Conservation (phyloP, 2,113 vertebrate species). For the Chionomys nivalis region DNA sequence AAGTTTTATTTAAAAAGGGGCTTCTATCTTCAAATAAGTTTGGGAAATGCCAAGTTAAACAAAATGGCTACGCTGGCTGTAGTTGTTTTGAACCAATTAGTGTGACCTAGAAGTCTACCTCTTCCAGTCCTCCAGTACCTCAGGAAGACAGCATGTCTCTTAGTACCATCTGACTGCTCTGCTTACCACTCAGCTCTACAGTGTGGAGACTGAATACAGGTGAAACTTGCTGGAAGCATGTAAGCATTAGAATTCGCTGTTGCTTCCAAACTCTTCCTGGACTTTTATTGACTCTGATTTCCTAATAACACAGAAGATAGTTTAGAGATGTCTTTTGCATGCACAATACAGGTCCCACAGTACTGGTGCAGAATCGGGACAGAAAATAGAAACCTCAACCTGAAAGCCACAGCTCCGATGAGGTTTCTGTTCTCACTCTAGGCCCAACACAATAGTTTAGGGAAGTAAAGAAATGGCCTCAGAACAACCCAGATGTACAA, state of each 20-base stretch:
- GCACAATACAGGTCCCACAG: conserved; percentile 23
- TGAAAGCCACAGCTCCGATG: conserved; percentile 66
- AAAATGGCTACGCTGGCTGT: conserved; percentile 44
- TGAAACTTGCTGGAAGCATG: background rate
- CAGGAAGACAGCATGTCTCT: background rate
- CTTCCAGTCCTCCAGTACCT: background rate
- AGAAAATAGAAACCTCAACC: conserved; percentile 76
- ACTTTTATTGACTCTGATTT: conserved; percentile 47
- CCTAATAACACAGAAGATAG: conserved; percentile 47
- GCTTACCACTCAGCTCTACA: background rate
- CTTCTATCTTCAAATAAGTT: conserved; percentile 57
- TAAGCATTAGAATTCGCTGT: conserved; percentile 39
- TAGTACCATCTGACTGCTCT: background rate
- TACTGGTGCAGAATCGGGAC: conserved; percentile 52
- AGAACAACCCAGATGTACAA: conserved; percentile 64
- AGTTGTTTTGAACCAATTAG: conserved; percentile 27
- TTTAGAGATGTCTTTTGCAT: conserved; percentile 57
- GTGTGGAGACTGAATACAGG: background rate
- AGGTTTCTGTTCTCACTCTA: conserved; percentile 52
- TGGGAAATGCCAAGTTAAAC: conserved; percentile 59
- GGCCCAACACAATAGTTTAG: conserved; percentile 51
- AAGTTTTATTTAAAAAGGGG: conserved; percentile 43
- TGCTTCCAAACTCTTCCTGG: conserved; percentile 17
- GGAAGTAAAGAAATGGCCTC: conserved; percentile 19
- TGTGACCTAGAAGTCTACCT: background rate